Percentiles rank a stretch among this genome's conserved stretches.
Evolutionary conservation across 2,113 vertebrate genomes (phyloP).

Genomic region (Sisor rabdophorus): DNA sequence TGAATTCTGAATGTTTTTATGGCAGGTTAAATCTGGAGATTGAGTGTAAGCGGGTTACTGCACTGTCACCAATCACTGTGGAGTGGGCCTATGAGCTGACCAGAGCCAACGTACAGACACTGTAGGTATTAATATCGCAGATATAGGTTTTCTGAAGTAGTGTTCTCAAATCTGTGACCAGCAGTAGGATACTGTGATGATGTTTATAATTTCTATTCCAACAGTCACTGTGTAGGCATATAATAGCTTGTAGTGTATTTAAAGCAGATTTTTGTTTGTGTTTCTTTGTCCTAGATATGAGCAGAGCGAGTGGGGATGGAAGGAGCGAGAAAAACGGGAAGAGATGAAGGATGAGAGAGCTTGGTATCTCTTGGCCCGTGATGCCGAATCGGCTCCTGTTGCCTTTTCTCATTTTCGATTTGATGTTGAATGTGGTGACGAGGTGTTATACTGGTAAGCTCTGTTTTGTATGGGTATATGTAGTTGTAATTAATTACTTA

Average conservation of each 20-base stretch:
- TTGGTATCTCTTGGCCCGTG: slow-evolving; percentile 86
- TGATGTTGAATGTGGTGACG: slow-evolving; percentile 87
- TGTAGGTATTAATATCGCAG: slow-evolving; percentile 71
- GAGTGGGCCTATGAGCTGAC: slow-evolving; percentile 95
- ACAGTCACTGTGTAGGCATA: not conserved
- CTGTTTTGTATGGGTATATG: not conserved
- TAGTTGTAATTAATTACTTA: not conserved
- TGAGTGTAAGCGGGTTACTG: slow-evolving; percentile 79
- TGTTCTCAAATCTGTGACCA: not conserved
- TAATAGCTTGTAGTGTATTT: not conserved
- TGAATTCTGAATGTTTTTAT: not conserved
- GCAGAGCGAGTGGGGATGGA: slow-evolving; percentile 93
- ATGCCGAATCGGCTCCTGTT: slow-evolving; percentile 69
- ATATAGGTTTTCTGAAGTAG: no score
- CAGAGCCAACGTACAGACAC: slow-evolving; percentile 88
- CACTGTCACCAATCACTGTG: slow-evolving; percentile 78
- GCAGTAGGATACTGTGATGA: not conserved
- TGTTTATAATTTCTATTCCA: not conserved
- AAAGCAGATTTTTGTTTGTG: not conserved
- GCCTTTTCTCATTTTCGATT: slow-evolving; percentile 94
- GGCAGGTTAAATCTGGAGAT: slow-evolving; percentile 84
- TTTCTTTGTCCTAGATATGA: slow-evolving; percentile 74
- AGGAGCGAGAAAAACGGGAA: slow-evolving; percentile 86
- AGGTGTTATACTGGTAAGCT: slow-evolving; percentile 87
- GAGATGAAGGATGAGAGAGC: slow-evolving; percentile 89